phyloP scores from a whole-genome alignment of 2,797 vertebrate genomes.

The Phrynocephalus forsythii region DNA sequence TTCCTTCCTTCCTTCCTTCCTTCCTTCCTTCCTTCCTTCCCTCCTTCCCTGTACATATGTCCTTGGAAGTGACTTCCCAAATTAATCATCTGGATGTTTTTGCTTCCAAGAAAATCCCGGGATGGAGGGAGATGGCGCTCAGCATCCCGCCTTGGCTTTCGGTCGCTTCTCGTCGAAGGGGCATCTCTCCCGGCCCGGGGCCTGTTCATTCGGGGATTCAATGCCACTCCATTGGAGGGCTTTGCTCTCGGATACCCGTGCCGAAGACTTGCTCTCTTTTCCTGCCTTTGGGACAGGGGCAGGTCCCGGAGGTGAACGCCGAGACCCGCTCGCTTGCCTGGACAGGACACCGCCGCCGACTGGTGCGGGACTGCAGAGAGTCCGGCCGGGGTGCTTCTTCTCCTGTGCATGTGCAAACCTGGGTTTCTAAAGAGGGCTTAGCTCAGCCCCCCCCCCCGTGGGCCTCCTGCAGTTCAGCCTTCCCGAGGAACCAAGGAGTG shows the following conservation, averaged over 20 bases:
- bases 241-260: not conserved
- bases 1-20: no score
- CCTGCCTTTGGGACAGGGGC: no score
- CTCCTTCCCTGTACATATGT: not conserved
- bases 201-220: not conserved
- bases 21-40: not conserved
- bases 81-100: not conserved
- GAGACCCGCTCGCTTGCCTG: not conserved
- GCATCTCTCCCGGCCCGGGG: not conserved
- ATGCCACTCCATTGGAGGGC: not conserved
- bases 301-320: not conserved
- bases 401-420: not conserved
- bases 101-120: not conserved
- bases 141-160: no score
- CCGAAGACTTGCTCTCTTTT: not conserved
- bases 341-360: not conserved
- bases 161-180: not conserved
- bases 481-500: not conserved
- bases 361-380: not conserved
- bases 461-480: not conserved
- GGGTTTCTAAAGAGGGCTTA: not conserved
- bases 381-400: no score
- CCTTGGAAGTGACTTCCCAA: not conserved
- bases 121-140: not conserved
- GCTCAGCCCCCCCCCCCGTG: not conserved